Evolutionary conservation across 2,113 vertebrate genomes (phyloP).

Genomic region (Puma concolor): DNA sequence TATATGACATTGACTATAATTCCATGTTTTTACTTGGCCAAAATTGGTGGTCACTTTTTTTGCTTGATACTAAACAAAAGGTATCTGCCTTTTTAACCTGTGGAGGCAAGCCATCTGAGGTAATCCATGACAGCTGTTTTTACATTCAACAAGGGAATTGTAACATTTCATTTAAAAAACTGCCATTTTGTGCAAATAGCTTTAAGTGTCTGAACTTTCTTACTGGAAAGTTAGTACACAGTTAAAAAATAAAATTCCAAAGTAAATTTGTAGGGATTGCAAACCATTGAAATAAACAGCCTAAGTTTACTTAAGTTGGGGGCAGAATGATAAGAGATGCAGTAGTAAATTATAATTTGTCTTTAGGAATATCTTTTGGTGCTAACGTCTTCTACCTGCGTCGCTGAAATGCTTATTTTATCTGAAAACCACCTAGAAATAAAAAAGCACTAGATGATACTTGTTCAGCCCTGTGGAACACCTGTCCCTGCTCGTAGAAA

Average conservation of each 20-base stretch:
- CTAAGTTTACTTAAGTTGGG: conserved; percentile 37
- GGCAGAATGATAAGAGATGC: conserved; percentile 26
- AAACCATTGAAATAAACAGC: conserved; percentile 51
- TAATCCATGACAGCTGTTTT: neutral
- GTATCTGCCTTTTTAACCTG: neutral
- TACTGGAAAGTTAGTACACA: neutral
- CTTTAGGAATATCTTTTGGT: conserved; percentile 52
- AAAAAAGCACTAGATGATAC: neutral
- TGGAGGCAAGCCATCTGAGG: neutral
- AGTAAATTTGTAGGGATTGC: conserved; percentile 29
- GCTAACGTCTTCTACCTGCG: neutral
- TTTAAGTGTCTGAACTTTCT: neutral
- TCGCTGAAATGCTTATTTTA: conserved; percentile 49
- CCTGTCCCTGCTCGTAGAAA: neutral
- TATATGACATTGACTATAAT: neutral
- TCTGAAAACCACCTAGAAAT: conserved; percentile 15
- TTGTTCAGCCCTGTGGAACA: neutral
- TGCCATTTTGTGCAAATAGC: neutral
- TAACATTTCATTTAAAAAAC: neutral
- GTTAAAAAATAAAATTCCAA: neutral
- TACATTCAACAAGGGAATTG: neutral
- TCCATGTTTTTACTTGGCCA: neutral
- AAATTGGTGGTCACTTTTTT: neutral
- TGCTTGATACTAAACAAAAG: neutral
- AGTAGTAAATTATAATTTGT: conserved; percentile 61